Conservation (phyloP, 37 sponge, comb jelly and placozoan species). For the Amphimedon queenslandica region DNA sequence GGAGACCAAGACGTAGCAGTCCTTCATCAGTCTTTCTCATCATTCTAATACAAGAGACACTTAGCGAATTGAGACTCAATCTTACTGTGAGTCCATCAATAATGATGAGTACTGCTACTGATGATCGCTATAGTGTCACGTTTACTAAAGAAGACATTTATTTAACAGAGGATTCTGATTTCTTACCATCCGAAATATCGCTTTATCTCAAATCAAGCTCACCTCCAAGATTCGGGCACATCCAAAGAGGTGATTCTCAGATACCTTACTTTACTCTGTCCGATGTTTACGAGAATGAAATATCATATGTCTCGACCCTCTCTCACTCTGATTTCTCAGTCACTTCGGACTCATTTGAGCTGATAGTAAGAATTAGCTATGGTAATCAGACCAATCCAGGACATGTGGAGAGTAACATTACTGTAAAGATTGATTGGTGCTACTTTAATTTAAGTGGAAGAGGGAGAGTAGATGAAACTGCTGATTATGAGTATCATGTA, state of each 20-base stretch:
- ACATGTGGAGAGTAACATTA: too few relatives aligned
- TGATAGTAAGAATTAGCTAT: background rate
- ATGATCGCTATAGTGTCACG: slow-evolving; percentile 7
- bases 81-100: slow-evolving; percentile 6
- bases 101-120: background rate
- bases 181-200: slow-evolving; percentile 4
- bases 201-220: background rate
- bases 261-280: slow-evolving; percentile 11
- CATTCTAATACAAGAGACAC: too few relatives aligned
- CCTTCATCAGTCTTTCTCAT: too few relatives aligned
- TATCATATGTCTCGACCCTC: slow-evolving; percentile 7
- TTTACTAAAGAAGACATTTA: background rate
- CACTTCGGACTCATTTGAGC: background rate
- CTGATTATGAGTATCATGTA: too few relatives aligned
- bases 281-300: background rate
- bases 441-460: too few relatives aligned
- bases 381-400: background rate
- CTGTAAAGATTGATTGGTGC: too few relatives aligned
- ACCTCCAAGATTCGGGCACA: slow-evolving; percentile 3
- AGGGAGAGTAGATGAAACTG: too few relatives aligned
- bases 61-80: slow-evolving; percentile 2
- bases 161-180: background rate
- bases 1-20: too few relatives aligned
- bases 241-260: background rate
- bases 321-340: background rate